Evolutionary conservation across 2,797 vertebrate genomes (phyloP).

Genomic region (Sphaeramia orbicularis): DNA sequence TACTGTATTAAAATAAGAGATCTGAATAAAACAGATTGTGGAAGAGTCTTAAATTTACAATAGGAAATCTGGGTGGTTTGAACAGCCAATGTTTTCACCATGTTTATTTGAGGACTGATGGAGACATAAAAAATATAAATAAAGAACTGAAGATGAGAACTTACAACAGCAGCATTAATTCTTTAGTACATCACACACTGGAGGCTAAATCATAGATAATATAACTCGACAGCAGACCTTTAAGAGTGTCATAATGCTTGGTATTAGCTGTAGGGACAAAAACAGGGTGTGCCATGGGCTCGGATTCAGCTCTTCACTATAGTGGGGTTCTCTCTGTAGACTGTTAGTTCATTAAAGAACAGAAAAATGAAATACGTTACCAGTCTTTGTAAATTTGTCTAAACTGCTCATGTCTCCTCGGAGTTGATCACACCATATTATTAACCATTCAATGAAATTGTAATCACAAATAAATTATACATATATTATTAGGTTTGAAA

Average conservation of each 20-base stretch:
- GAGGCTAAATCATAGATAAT: slow-evolving; percentile 62
- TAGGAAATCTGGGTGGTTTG: slow-evolving; percentile 29
- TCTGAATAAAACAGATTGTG: slow-evolving; percentile 68
- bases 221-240: slow-evolving; percentile 67
- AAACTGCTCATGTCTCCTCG: too few relatives aligned
- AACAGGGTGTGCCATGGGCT: slow-evolving; percentile 35
- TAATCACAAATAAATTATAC: too few relatives aligned
- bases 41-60: slow-evolving; percentile 59
- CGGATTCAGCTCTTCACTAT: slow-evolving; percentile 36
- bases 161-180: slow-evolving; percentile 30
- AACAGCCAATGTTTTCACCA: slow-evolving; percentile 22
- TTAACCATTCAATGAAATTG: too few relatives aligned
- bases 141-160: slow-evolving; percentile 12
- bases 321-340: slow-evolving; percentile 37
- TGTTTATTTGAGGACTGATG: slow-evolving; percentile 34
- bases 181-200: slow-evolving; percentile 36
- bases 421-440: too few relatives aligned
- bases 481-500: too few relatives aligned
- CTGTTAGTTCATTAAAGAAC: slow-evolving; percentile 64
- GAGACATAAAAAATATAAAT: slow-evolving; percentile 23
- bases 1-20: slow-evolving; percentile 66
- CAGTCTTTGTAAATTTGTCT: slow-evolving; percentile 6
- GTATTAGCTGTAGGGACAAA: slow-evolving; percentile 55
- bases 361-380: slow-evolving; percentile 59
- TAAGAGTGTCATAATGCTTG: slow-evolving; percentile 58